Evolutionary conservation across 2,888 invertebrate species (phyloP), one percentile per base, ranked within the genome.

Genomic region (Leptopilina drosophilae): DNA sequence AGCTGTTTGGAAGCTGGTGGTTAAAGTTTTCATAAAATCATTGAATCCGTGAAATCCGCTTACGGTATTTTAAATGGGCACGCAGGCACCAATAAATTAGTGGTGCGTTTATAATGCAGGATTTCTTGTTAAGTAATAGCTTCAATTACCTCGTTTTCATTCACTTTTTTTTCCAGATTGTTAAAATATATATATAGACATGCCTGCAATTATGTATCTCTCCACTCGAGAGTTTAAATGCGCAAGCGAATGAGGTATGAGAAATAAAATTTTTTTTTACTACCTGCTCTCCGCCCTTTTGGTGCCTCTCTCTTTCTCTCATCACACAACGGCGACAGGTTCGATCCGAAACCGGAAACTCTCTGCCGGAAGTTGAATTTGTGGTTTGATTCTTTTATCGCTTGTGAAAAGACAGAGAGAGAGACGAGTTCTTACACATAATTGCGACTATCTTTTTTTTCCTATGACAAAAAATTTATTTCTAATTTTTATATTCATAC

Each of bases 361-460:
- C 83, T 77, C 75, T 73, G 77, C 80, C 85, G 89, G 89, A 89
- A 88, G 89, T 89, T 88, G 85, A 82, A 84, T 87, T 86, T 87
- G 85, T 79, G 80, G 80, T 79, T 77, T 80, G 78, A 77, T 64
- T 75, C 78, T 77, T 79, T 80, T 81, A 79, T 78, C 69, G 20
- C 40, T 77, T 12, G 3, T n/a, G 42, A 65, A 64, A 65, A 77
- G 62, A 49, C 33, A n/a, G 42, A 42, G 42, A 42, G 33, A 33
- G 33, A 33, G 33, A 33, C 33, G 33, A 42, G 42, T 42, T 42
- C 42, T 42, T 42, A 42, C 42, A 42, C 42, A 42, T 42, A 42
- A 42, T 9, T 42, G 15, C 20, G 12, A 15, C 20, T 12, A n/a
- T 12, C 12, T 12, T 49, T 49, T 49, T 49, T 49, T 49, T 11